Percentiles rank a stretch among this genome's conserved stretches.
These are phyloP conservation scores for Hydrocynus forskahlii DNA, from an alignment of 2,797 vertebrate species.

Conservation along the genomic window DNA sequence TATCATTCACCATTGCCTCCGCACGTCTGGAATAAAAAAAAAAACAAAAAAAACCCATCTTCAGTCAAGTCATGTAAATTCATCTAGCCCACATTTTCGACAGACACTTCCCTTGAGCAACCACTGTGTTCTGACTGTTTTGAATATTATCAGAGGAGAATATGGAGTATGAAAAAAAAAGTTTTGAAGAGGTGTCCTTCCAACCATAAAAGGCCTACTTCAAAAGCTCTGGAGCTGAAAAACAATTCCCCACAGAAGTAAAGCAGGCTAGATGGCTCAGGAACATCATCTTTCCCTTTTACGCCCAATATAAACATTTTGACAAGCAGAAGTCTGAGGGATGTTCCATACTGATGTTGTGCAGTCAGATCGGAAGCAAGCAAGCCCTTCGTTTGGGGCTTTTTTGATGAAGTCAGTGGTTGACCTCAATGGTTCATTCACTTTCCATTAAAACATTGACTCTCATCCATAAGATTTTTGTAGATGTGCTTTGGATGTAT, in stretches of 20 bases:
- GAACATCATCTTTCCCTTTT: constrained; percentile 45
- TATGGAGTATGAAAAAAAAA: constrained; percentile 29
- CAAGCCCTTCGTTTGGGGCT: constrained; percentile 1
- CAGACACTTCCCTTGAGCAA: constrained; percentile 52
- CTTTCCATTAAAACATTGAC: constrained; percentile 18
- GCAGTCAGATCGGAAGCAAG: constrained; percentile 31
- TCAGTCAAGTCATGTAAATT: constrained; percentile 44
- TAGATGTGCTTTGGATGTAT: neutral
- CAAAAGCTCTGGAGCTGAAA: constrained; percentile 52
- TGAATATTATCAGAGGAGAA: constrained; percentile 49
- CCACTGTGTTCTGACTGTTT: constrained; percentile 46
- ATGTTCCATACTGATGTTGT: constrained; percentile 31
- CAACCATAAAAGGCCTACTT: constrained; percentile 49
- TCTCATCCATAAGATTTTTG: neutral
- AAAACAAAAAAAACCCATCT: neutral
- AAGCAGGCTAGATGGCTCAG: constrained; percentile 27
- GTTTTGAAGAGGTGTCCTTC: constrained; percentile 41
- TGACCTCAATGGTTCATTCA: constrained; percentile 38
- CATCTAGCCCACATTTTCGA: constrained; percentile 41
- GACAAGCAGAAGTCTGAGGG: constrained; percentile 41
- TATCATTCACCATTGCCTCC: constrained; percentile 14
- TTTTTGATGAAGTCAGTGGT: constrained; percentile 28
- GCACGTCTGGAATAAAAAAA: constrained; percentile 20
- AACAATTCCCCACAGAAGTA: constrained; percentile 52
- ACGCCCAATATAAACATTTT: constrained; percentile 54